phyloP scores from a whole-genome alignment of 2,888 invertebrate genomes.

The Diarsia brunnea region DNA sequence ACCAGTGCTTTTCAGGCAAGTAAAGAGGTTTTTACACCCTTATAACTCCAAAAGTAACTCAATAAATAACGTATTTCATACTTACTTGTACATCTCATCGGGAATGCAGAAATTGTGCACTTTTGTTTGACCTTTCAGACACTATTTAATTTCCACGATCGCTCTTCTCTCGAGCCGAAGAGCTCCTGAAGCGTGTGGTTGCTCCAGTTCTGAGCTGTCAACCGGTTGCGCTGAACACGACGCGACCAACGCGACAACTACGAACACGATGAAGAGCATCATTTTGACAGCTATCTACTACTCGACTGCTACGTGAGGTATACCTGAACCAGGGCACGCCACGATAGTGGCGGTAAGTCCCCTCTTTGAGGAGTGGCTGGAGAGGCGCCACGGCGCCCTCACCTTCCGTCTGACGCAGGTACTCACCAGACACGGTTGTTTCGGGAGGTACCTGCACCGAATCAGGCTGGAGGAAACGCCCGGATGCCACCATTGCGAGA shows the following conservation, averaged over 20 bases:
- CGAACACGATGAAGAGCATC: conserved; percentile 11
- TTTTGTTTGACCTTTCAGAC: not conserved
- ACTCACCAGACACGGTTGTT: too few species aligned
- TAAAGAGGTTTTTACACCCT: too few species aligned
- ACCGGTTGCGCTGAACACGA: not conserved
- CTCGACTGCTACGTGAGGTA: not conserved
- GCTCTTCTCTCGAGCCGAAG: not conserved
- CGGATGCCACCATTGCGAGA: too few species aligned
- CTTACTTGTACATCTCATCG: conserved; percentile 8
- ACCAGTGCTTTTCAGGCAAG: too few species aligned
- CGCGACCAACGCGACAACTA: not conserved
- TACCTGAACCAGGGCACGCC: too few species aligned
- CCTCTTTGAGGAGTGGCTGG: too few species aligned
- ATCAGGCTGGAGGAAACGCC: too few species aligned
- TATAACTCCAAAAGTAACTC: not conserved
- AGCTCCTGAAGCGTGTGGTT: not conserved
- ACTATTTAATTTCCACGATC: fast-evolving
- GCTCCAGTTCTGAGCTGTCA: not conserved
- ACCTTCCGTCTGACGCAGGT: too few species aligned
- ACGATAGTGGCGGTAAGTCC: too few species aligned
- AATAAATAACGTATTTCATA: not conserved
- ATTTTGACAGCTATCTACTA: not conserved
- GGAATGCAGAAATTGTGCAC: not conserved
- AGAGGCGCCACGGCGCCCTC: too few species aligned
- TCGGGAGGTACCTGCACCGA: too few species aligned